Conservation (phyloP, 1,140 invertebrate genomes). For the Stegodyphus dumicola region DNA sequence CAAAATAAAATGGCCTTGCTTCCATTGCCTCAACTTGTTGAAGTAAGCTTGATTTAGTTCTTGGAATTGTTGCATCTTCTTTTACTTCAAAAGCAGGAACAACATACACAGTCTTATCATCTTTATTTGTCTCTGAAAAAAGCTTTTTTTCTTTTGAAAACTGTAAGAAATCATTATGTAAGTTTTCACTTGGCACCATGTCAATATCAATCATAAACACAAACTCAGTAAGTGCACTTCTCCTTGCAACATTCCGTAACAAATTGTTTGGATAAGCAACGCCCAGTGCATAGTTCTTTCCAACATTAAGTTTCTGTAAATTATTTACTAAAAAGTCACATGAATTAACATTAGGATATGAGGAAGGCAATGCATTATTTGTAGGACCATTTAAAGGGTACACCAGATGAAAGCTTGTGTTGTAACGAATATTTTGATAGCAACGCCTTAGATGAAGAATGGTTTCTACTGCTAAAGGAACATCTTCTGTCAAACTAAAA, state of each 20-base stretch:
- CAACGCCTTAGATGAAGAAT: constrained; percentile 70
- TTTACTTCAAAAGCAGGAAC: constrained; percentile 74
- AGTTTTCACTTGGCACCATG: constrained; percentile 71
- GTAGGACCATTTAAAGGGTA: constrained; percentile 67
- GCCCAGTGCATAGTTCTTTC: constrained; percentile 68
- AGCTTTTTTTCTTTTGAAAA: constrained; percentile 66
- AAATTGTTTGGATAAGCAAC: constrained; percentile 73
- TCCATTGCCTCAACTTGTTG: constrained; percentile 67
- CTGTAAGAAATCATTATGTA: constrained; percentile 68
- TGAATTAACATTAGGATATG: constrained; percentile 43
- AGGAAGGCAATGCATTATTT: constrained; percentile 50
- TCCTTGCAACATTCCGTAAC: constrained; percentile 73
- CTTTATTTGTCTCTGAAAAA: constrained; percentile 61
- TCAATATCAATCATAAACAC: constrained; percentile 74
- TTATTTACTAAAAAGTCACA: constrained; percentile 50
- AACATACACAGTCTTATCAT: constrained; percentile 72
- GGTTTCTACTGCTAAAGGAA: constrained; percentile 67
- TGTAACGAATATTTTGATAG: constrained; percentile 67
- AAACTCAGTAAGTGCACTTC: constrained; percentile 70
- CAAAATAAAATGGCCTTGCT: constrained; percentile 73
- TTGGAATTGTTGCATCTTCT: constrained; percentile 65
- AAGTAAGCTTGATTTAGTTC: constrained; percentile 70
- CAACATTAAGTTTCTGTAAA: constrained; percentile 48
- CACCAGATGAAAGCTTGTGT: constrained; percentile 72
- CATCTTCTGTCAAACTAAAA: constrained; percentile 69